Conservation (phyloP, 2,888 invertebrate genomes). For the Acleris emargana region DNA sequence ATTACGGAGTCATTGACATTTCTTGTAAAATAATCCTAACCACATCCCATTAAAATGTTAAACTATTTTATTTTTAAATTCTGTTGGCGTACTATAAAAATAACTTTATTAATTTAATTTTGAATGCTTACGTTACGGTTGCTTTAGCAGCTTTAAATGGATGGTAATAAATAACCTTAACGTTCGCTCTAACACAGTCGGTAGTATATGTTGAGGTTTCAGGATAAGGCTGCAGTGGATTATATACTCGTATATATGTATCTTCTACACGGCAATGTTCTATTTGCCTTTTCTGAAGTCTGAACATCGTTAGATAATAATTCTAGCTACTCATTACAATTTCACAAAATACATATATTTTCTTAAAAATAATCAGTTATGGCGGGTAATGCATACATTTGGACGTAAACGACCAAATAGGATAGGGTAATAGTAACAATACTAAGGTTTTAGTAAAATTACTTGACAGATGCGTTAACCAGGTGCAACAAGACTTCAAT, state of each 20-base stretch:
- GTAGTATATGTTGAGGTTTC: too few species aligned
- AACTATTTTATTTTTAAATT: too few species aligned
- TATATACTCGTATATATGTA: not conserved
- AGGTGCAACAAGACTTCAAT: constrained; percentile 7
- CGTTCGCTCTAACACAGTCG: too few species aligned
- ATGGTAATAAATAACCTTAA: too few species aligned
- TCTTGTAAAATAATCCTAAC: too few species aligned
- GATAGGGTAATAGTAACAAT: not conserved
- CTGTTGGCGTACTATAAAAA: too few species aligned
- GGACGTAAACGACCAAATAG: not conserved
- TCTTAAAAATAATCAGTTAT: too few species aligned
- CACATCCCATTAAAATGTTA: too few species aligned
- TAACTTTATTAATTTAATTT: too few species aligned
- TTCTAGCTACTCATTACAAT: not conserved
- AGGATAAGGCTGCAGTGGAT: not conserved
- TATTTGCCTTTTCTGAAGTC: not conserved
- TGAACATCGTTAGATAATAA: not conserved
- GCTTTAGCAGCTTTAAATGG: too few species aligned
- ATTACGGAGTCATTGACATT: not conserved
- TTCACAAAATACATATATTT: constrained; percentile 2
- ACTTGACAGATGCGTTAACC: constrained; percentile 2
- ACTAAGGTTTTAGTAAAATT: not conserved
- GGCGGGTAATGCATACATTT: too few species aligned
- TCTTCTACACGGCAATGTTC: not conserved
- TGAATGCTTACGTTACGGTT: too few species aligned